Evolutionary conservation across 2,113 vertebrate species (phyloP), one percentile per base, ranked within the genome.

Genomic region (Cololabis saira): DNA sequence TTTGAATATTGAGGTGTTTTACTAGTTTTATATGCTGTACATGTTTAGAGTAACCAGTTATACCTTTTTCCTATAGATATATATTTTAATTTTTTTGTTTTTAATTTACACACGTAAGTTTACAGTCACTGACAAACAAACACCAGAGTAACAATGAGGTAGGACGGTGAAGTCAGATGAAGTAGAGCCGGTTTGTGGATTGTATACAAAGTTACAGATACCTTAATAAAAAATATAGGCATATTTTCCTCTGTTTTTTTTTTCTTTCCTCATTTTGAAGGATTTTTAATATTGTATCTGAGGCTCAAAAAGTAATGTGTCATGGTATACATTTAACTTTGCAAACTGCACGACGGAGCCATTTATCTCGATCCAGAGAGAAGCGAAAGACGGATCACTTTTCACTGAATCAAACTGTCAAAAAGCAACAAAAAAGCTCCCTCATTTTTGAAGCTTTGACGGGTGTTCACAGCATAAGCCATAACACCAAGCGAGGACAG

Each of bases 111-210:
- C 87, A 91, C 67, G 85, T 83, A 86, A 61, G 77, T 84, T 84
- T 85, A 91, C 81, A 91, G 80, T 90, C 85, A 91, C 86, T 89
- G 78, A 91, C 89, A 88, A 89, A 90, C 84, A 91, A 82, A 93
- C 90, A 91, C 88, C 87, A 91, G 90, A 90, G 87, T 87, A 92
- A 92, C 90, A 90, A 94, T 94, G 93, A 94, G 93, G 93, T 94
- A 94, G 93, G 92, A 91, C 77, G 90, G 89, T 91, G 91, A 94
- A 83, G 87, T 89, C 84, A 89, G 86, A 92, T 88, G 90, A 92
- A 92, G 89, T 89, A 91, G 88, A 90, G 87, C 86, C 82, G 81
- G 90, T 88, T 89, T 88, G 87, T 88, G 80, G 87, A 86, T 90
- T 74, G 83, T 88, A 90, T 83, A 89, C 85, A 90, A 90, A 86